Evolutionary conservation across 2,797 vertebrate genomes (phyloP).

Genomic region (Malurus splendens): DNA sequence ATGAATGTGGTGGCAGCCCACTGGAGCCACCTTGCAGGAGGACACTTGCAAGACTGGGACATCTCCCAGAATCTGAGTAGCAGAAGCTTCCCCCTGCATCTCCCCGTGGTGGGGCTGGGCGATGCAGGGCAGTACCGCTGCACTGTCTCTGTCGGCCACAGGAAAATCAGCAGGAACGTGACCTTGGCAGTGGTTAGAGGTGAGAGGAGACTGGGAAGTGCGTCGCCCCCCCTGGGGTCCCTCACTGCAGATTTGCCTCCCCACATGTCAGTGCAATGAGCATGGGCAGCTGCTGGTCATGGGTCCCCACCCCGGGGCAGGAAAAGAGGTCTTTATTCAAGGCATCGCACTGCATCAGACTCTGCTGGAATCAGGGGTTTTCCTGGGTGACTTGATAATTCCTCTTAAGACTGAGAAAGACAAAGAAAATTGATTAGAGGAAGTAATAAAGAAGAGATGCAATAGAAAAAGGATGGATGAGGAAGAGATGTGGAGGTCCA

Average conservation of each 20-base stretch:
- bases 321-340: not conserved
- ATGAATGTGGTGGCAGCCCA: not conserved
- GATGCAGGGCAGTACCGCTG: slow-evolving; percentile 67
- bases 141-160: slow-evolving; percentile 21
- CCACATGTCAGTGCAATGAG: not conserved
- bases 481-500: not conserved
- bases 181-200: slow-evolving; percentile 69
- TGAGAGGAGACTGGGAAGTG: slow-evolving; percentile 22
- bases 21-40: slow-evolving; percentile 53
- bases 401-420: not conserved
- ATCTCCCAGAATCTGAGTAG: not conserved
- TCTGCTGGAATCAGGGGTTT: not conserved
- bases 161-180: slow-evolving; percentile 33
- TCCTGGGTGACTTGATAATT: not conserved
- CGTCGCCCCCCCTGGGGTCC: not conserved
- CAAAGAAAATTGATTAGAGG: not conserved
- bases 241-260: not conserved
- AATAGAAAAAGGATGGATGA: not conserved
- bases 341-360: not conserved
- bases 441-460: not conserved
- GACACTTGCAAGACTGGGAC: not conserved
- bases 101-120: slow-evolving; percentile 36
- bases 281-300: not conserved
- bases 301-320: fast-evolving
- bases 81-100: slow-evolving; percentile 50